Base-by-base conservation (phyloP, 2,113 vertebrate genomes). In the Trichomycterus rosablanca region DNA sequence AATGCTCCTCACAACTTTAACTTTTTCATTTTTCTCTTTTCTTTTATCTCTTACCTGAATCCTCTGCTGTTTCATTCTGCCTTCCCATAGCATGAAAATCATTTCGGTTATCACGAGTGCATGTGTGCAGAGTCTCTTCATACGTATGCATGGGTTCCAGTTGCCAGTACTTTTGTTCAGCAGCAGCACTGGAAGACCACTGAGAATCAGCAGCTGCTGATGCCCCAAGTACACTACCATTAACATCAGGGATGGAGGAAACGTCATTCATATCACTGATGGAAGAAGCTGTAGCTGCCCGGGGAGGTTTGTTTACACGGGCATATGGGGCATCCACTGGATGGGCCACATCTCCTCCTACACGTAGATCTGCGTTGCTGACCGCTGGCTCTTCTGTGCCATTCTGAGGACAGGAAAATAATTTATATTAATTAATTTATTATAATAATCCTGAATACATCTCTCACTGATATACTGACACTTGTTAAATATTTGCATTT, bases 131-230 rank as follows among this genome's bases (percentile, higher is more conserved):
- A 1, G 76, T 68, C 62, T 80, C 74, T 43, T 80, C 78, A 5
- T 80, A 80, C 4, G 74, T 78, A 63, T 78, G 78, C 35, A 70
- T 8, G 4, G 71, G 52, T 53, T 77, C 74, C 53, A 80, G 22
- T 34, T 71, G 48, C 53, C 74, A 76, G 61, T 78, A 77, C 50
- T 62, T 70, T 4, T 63, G 44, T 16, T 77, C 76, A 11, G 52
- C 15, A 9, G 50, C 49, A 30, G 22, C 28, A 7, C 7, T 48
- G 15, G 53, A 12, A 18, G 55, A 26, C 2, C 26, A 18, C 22
- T 35, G 23, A 3, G 62, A 3, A 20, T 9, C 39, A 6, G 7
- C 4, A 22, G 50, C 37, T 2, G 37, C 61, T 22, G 53, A 19
- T 1, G 15, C 69, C 7, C 42, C 55, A 15, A 46, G 53, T 11